Base-by-base conservation (phyloP, 2,113 vertebrate species). In the Corynorhinus townsendii region DNA sequence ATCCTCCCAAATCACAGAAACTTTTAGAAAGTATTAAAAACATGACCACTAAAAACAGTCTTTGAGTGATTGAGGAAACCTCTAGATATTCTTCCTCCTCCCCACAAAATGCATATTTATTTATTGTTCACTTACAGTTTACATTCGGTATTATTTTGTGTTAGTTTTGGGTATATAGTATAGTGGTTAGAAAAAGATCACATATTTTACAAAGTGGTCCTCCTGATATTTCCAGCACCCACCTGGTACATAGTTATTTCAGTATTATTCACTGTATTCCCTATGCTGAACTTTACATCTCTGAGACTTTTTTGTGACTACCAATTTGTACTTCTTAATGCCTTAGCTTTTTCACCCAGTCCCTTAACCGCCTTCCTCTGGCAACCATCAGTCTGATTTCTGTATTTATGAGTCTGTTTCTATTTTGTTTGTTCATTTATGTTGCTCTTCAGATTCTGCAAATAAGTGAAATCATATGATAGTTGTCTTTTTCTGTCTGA, bases 1-100 rank as follows among this genome's bases (percentile, higher is more conserved):
- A 35, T 85, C 72, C 54, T 86, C 68, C 47, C 19, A 81, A 90
- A 17, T 92, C 40, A 54, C 17, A 88, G 52, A 71, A 64, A 82
- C 71, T 73, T 93, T 92, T 66, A 82, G 69, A 80, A 91, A 88
- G 1, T 56, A 92, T 68, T 91, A 52, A 83, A 94, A 75, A 38
- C 38, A 77, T 92, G 20, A 12, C 35, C 64, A 45, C 76, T 85
- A 72, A 82, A 91, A 85, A n/a, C 12, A 87, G 7, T 16, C 30
- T 28, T 89, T 54, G 10, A 80, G 49, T 49, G 20, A 20, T 5
- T 52, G 19, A 77, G 81, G 28, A 86, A 47, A 83, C 93, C 11
- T 76, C 40, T 76, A 54, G 33, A 33, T 12, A 35, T 6, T 35
- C 40, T 94, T n/a, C 20, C 16, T 59, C 15, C 22, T 76, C 38